These are phyloP conservation scores for Chondrosia reniformis DNA, from an alignment of 37 sponge, comb jelly and placozoan species.

Conservation along the genomic window DNA sequence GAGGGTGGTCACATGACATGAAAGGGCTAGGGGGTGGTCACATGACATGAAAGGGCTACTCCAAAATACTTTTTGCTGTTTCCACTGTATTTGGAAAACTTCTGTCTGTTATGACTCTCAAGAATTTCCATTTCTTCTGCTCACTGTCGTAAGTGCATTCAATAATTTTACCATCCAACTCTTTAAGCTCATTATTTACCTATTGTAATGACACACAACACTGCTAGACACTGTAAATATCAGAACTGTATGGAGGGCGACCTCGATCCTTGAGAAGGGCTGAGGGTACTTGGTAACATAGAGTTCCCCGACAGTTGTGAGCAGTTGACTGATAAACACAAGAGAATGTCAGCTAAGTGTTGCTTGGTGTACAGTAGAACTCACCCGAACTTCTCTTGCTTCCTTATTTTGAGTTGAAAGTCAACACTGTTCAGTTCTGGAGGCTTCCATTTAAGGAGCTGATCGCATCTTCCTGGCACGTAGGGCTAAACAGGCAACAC, in stretches of 20 bases:
- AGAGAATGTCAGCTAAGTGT: background rate
- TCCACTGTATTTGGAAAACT: conserved; percentile 79
- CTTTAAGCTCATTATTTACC: conserved; percentile 59
- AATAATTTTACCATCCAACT: conserved; percentile 80
- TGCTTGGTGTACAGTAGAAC: no score
- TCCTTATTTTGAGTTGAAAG: conserved; percentile 73
- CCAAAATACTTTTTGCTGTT: conserved; percentile 77
- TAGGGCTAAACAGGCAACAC: conserved; percentile 58
- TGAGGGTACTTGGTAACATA: conserved; percentile 56
- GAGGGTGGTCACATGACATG: no score
- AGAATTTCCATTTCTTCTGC: conserved; percentile 70
- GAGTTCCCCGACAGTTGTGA: conserved; percentile 63
- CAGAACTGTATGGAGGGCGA: no score
- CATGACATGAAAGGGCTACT: background rate
- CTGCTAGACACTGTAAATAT: background rate
- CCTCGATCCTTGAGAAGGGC: conserved; percentile 52
- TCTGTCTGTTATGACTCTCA: conserved; percentile 88
- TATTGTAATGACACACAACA: background rate
- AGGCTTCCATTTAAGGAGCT: conserved; percentile 96
- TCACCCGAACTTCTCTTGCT: conserved; percentile 55
- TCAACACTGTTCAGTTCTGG: conserved; percentile 90
- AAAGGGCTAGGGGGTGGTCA: background rate
- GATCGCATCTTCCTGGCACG: conserved; percentile 58
- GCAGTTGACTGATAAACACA: conserved; percentile 41
- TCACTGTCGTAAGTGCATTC: conserved; percentile 81